These are phyloP conservation scores for Alfaro cultratus DNA, from an alignment of 2,797 vertebrate genomes.

Conservation along the genomic window DNA sequence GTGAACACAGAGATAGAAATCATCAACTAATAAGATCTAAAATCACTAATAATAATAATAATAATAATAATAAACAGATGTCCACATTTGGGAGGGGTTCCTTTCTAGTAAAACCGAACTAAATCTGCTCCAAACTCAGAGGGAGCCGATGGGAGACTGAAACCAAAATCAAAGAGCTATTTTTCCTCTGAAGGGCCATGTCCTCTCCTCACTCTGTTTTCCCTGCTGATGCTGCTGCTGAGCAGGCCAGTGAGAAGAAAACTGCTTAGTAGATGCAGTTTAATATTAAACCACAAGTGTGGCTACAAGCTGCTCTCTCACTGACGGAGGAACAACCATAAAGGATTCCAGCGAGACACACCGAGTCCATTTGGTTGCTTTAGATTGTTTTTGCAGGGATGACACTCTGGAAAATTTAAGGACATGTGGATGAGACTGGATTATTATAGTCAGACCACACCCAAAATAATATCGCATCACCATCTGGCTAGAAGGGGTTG, in stretches of 20 bases:
- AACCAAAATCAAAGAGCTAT: conserved; percentile 69
- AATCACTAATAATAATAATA: conserved; percentile 34
- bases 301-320: conserved; percentile 7
- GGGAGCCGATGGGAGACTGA: conserved; percentile 62
- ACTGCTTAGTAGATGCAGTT: conserved; percentile 40
- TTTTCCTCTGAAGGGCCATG: conserved; percentile 47
- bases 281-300: conserved; percentile 44
- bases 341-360: conserved; percentile 8
- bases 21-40: conserved; percentile 35
- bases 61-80: conserved; percentile 28
- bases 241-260: conserved; percentile 47
- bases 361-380: not conserved
- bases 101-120: conserved; percentile 39
- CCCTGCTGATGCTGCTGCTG: conserved; percentile 48
- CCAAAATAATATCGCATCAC: not conserved
- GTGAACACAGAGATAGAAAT: conserved; percentile 33
- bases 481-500: not conserved
- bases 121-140: conserved; percentile 67
- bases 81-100: conserved; percentile 10
- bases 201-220: conserved; percentile 46
- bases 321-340: conserved; percentile 6
- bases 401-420: conserved; percentile 7
- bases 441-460: not conserved
- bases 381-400: not conserved
- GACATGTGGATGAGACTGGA: not conserved